phyloP scores from a whole-genome alignment of 2,888 invertebrate genomes.

The Drosophila meridiana region DNA sequence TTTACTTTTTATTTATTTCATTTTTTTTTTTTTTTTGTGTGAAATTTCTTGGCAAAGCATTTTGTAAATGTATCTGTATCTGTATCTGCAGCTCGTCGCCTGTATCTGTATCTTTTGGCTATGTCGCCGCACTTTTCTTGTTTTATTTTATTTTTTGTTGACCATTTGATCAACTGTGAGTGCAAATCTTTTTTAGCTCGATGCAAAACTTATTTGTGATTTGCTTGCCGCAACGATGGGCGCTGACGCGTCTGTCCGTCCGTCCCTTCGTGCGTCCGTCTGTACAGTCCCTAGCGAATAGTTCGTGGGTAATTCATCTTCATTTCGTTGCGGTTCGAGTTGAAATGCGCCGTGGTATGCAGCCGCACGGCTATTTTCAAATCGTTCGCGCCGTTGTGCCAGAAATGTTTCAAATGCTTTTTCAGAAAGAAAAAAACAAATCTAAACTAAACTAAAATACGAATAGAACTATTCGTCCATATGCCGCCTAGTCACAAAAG shows the following conservation, averaged over 20 bases:
- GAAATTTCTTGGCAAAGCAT: slow-evolving; percentile 71
- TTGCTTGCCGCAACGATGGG: slow-evolving; percentile 55
- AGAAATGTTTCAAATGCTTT: slow-evolving; percentile 79
- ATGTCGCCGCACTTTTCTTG: slow-evolving; percentile 48
- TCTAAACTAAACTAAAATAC: slow-evolving; percentile 31
- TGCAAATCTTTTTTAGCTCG: slow-evolving; percentile 69
- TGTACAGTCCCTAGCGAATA: slow-evolving; percentile 52
- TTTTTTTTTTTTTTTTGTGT: slow-evolving; percentile 13
- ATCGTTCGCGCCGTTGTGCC: slow-evolving; percentile 68
- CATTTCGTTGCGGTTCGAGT: slow-evolving; percentile 83
- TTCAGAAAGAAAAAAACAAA: slow-evolving; percentile 31
- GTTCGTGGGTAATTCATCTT: slow-evolving; percentile 81
- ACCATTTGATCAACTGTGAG: slow-evolving; percentile 74
- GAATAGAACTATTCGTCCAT: slow-evolving; percentile 35
- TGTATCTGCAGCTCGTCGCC: slow-evolving; percentile 19
- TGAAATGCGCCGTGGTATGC: slow-evolving; percentile 80
- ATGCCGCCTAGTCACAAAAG: slow-evolving; percentile 6
- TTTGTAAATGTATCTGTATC: slow-evolving; percentile 62
- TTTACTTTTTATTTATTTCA: too few species aligned
- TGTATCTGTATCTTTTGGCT: slow-evolving; percentile 49
- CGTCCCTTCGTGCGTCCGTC: slow-evolving; percentile 10
- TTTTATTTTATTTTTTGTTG: slow-evolving; percentile 22
- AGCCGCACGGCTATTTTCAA: slow-evolving; percentile 73
- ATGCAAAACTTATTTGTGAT: slow-evolving; percentile 73
- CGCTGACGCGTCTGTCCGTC: slow-evolving; percentile 40